Base-by-base conservation (phyloP, 2,888 invertebrate genomes). In the Eubasilissa splendida region DNA sequence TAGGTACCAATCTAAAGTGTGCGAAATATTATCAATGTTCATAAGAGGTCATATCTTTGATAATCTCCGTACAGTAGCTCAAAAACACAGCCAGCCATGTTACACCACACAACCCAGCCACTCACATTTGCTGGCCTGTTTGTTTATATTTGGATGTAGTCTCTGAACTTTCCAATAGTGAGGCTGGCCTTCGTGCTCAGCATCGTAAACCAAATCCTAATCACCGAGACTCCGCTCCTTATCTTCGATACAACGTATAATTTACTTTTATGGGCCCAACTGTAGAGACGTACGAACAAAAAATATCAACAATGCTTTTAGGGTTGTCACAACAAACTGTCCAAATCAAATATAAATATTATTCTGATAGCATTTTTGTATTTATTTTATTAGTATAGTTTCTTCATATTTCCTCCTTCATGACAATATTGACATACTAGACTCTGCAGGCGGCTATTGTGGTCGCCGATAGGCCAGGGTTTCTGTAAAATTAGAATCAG, bases 211-310 rank as follows among this genome's bases (percentile, higher is more conserved):
- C 80, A 78, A 79, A 79, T 78, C 75, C 82, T 82, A 82, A 82
- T 82, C 82, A 82, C 82, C 82, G 58, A 75, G 78, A 78, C 63
- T 80, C 80, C 73, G 73, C 78, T 80, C 74, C 80, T 80, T 80
- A 82, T 82, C 80, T 80, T 59, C 78, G 76, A 82, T 82, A 82
- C 82, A 80, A 82, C 82, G 59, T 82, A 82, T 82, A 82, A 82
- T 82, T 82, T 82, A 82, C 80, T 82, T 82, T 82, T 82, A 80
- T 82, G 82, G 80, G 77, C 76, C 78, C 63, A 82, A 65, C 82
- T 77, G 63, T 77, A 74, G 77, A 82, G 74, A 53, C 22, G 71
- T 10, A 66, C 11, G 33, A n/a, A 68, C 63, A 63, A 82, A 76
- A 81, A 79, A 81, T 56, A 74, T 58, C 2, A 12, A 68, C 60